Conservation (phyloP, 1,140 invertebrate species). For the Ceratitis capitata region DNA sequence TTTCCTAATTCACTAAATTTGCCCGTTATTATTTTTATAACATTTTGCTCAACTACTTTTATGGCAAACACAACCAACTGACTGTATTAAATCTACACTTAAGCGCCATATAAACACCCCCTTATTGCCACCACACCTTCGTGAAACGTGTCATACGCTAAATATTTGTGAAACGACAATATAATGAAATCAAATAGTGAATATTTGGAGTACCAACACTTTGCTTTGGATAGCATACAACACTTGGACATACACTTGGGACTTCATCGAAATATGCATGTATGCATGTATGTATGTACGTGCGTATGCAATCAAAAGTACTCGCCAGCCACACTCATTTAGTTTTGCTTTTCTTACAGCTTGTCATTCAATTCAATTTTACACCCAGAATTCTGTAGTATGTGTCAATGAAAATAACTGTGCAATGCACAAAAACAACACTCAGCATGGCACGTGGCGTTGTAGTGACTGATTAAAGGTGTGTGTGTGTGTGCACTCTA, state of each 20-base stretch:
- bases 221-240: not conserved
- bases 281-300: not conserved
- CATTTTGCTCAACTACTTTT: not conserved
- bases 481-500: not conserved
- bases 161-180: conserved; percentile 9
- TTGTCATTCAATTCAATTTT: not conserved
- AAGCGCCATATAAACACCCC: not conserved
- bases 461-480: not conserved
- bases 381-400: not conserved
- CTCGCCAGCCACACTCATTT: conserved; percentile 1
- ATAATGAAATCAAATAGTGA: conserved; percentile 29
- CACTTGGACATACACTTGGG: not conserved
- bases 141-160: not conserved
- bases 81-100: not conserved
- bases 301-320: not conserved
- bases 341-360: not conserved
- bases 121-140: not conserved
- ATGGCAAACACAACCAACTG: not conserved
- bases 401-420: not conserved
- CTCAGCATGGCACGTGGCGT: not conserved
- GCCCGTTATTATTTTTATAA: not conserved
- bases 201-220: conserved; percentile 5
- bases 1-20: not conserved
- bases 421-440: conserved; percentile 31
- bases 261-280: too few relatives aligned